Evolutionary conservation across 2,888 invertebrate species (phyloP).

Genomic region (Teleiodes luculella): DNA sequence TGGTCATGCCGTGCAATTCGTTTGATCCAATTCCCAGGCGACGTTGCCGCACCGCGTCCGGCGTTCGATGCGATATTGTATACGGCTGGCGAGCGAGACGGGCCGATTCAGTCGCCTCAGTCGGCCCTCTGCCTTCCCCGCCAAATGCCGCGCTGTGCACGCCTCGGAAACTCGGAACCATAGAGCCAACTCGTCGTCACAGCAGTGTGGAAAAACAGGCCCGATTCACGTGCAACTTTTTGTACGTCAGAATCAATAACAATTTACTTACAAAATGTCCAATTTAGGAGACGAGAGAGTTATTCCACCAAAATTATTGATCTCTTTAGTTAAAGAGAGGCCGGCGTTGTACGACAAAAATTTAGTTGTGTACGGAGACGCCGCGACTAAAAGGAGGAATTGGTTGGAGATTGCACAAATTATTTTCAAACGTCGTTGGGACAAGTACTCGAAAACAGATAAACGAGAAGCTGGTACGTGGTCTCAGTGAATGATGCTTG

Average conservation of each 20-base stretch:
- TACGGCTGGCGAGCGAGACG: neutral
- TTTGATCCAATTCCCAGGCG: conserved; percentile 3
- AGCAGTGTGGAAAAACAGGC: neutral
- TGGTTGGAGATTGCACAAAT: conserved; percentile 2
- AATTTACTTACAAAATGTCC: too few relatives aligned
- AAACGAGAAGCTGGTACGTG: neutral
- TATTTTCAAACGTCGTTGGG: neutral
- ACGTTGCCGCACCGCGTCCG: conserved; percentile 5
- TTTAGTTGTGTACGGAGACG: neutral
- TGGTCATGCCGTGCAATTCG: neutral
- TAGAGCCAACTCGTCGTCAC: neutral
- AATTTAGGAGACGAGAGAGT: neutral
- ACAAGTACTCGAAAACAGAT: neutral
- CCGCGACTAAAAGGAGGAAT: neutral
- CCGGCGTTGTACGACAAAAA: conserved; percentile 3
- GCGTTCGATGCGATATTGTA: too few relatives aligned
- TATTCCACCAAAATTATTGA: conserved; percentile 1
- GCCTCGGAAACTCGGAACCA: too few relatives aligned
- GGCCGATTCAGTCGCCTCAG: conserved; percentile 8
- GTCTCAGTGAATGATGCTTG: neutral
- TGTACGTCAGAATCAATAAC: too few relatives aligned
- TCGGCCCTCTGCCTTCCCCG: neutral
- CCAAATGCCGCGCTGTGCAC: neutral
- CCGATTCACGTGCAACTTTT: neutral
- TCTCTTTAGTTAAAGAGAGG: conserved; percentile 5